phyloP scores from a whole-genome alignment of 2,113 vertebrate species.

The Plecotus auritus region DNA sequence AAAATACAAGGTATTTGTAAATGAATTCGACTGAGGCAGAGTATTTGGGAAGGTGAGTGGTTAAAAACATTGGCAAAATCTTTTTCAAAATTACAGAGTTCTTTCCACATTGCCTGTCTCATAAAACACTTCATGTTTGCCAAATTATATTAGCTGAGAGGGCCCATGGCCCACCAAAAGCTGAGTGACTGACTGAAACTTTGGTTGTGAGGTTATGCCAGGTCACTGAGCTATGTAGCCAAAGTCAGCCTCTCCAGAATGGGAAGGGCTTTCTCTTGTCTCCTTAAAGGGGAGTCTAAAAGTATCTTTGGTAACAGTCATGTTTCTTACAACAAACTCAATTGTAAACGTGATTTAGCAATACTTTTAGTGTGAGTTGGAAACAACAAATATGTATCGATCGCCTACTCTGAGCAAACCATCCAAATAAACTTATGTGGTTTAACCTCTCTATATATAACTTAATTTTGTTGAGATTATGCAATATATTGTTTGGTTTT shows the following conservation, averaged over 20 bases:
- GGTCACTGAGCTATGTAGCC: neutral
- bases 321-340: conserved; percentile 18
- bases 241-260: neutral
- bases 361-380: neutral
- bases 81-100: conserved; percentile 45
- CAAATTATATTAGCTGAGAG: conserved; percentile 49
- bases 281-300: neutral
- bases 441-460: conserved; percentile 35
- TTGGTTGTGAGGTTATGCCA: conserved; percentile 19
- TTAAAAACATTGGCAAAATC: conserved; percentile 43
- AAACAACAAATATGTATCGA: conserved; percentile 38
- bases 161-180: neutral
- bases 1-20: conserved; percentile 42
- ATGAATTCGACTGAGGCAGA: neutral
- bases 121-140: conserved; percentile 23
- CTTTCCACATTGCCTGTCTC: conserved; percentile 37
- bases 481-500: conserved; percentile 24
- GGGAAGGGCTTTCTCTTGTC: conserved; percentile 30
- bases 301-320: neutral
- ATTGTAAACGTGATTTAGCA: conserved; percentile 26
- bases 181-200: conserved; percentile 25
- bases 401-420: neutral
- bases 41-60: neutral
- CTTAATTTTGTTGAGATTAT: conserved; percentile 10
- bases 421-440: neutral